Base-by-base conservation (phyloP, 2,113 vertebrate species). In the Morone chrysops region DNA sequence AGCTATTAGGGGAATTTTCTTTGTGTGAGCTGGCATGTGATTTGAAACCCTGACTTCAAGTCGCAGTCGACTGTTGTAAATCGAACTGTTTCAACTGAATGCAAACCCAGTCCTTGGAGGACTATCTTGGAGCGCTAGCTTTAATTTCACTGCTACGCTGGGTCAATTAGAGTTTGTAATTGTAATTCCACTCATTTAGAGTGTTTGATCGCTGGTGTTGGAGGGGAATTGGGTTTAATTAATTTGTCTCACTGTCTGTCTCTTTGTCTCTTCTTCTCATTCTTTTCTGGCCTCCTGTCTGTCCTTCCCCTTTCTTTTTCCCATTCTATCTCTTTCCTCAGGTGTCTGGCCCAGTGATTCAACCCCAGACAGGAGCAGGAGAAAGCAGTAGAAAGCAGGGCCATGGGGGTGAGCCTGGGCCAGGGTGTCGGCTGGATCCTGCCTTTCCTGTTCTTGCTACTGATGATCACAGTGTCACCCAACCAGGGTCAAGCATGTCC, bases 401-500 rank as follows among this genome's bases (percentile, higher is more conserved):
- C 92, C 88, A 96, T 94, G 95, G 94, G 87, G 89, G 87, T 92
- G 82, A 77, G 81, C 78, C 65, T 94, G 94, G 80, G 65, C 61
- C 93, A 94, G 81, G 95, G 95, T 88, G 93, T 95, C 89, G 67
- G 72, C 84, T 94, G 95, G 87, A 95, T 95, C 92, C 91, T 96
- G 66, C 93, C 53, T 9, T 78, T 95, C 81, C 95, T 99, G 85
- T 83, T 95, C 84, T 93, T 96, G 78, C 78, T 97, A 25, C 93
- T 96, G 47, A 91, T 92, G 85, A 69, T 89, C 75, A 79, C 74
- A 11, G 89, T 89, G 63, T 88, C 88, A 11, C 65, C 85, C 38
- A 59, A 81, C 45, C 84, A 91, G 60, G 84, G 93, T 54, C 95
- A 95, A 31, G 85, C 87, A 20, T 99, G 98, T 88, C 98, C 98